Base-by-base conservation (phyloP, 2,888 invertebrate species). In the Agrochola litura region DNA sequence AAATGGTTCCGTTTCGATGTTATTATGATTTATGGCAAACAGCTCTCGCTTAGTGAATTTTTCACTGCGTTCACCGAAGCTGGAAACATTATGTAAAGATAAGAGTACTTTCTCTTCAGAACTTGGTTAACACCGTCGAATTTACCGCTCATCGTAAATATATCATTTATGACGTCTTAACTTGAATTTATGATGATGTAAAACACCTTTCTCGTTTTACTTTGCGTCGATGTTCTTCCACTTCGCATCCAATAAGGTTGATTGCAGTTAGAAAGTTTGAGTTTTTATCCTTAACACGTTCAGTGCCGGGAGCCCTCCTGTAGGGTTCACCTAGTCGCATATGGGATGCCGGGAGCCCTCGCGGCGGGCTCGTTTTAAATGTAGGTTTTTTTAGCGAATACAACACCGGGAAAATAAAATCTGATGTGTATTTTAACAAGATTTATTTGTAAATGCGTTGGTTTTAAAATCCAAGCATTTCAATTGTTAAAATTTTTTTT, bases 21-120 rank as follows among this genome's bases (percentile, higher is more conserved):
- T 82, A 83, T 82, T 83, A 84, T 90, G 90, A 91, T 91, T 91
- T 91, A 92, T 89, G 86, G 74, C 74, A 66, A 82, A 79, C 81
- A 82, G 76, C 88, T 89, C 90, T 88, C 84, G 85, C 82, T 85
- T 64, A 81, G 86, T 89, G 84, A 89, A 89, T 89, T 89, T 89
- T 89, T 88, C 88, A 82, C 81, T 83, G 79, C 81, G 84, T 77
- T 84, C 81, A 82, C 78, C 71, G 77, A 70, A 72, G 75, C 86
- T 83, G 79, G 88, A 85, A 88, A 86, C 86, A 89, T 90, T 85
- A 85, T 86, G 82, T 73, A 73, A 87, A 84, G 89, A 90, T 89
- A 89, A 89, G 85, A 88, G 77, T 73, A 85, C 86, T 82, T 87
- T 88, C 83, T 83, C 76, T 70, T 70, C 61, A 49, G 79, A 82